Evolutionary conservation across 2,888 invertebrate genomes (phyloP).

Genomic region (Ichneumon xanthorius): DNA sequence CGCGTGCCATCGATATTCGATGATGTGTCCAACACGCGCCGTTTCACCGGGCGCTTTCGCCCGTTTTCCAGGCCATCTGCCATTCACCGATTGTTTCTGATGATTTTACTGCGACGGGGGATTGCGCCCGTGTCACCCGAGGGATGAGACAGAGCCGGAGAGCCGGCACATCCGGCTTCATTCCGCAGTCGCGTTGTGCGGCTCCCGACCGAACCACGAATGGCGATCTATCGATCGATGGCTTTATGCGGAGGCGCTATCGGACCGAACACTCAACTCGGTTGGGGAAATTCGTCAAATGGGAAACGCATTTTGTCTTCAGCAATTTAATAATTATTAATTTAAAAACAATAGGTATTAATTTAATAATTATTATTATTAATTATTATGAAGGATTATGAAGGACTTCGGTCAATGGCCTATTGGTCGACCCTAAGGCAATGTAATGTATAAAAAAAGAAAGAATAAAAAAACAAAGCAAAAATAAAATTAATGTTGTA

Average conservation of each 20-base stretch:
- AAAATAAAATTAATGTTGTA: no score
- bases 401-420: no score
- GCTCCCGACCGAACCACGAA: not conserved
- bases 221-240: slow-evolving; percentile 1
- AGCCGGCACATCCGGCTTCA: not conserved
- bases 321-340: no score
- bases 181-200: not conserved
- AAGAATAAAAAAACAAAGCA: no score
- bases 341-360: no score
- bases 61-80: slow-evolving; percentile 57
- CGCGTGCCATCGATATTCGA: slow-evolving; percentile 46
- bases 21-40: slow-evolving; percentile 57
- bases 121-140: no score
- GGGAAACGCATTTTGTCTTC: not conserved
- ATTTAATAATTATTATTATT: no score
- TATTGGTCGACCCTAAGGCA: no score
- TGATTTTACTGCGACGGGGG: slow-evolving; percentile 31
- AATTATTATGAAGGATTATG: no score
- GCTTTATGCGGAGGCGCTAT: not conserved
- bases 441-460: no score
- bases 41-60: slow-evolving; percentile 45
- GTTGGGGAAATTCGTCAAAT: not conserved
- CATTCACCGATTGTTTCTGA: slow-evolving; percentile 57
- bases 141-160: not conserved
- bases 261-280: not conserved